phyloP scores from a whole-genome alignment of 2,113 vertebrate species.

The Perccottus glenii region DNA sequence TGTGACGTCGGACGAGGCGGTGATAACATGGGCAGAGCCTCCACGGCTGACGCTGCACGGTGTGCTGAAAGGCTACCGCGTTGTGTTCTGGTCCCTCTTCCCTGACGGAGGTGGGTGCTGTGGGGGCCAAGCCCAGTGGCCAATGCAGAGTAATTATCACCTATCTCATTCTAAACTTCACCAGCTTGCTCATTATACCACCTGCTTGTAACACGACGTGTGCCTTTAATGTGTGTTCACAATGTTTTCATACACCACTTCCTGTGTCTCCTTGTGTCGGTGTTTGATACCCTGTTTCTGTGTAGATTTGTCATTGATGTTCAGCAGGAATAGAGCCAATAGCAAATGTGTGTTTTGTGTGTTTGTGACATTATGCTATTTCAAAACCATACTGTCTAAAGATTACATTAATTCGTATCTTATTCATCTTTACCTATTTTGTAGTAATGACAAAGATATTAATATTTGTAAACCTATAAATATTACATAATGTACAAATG shows the following conservation, averaged over 20 bases:
- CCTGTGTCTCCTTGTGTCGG: conserved; percentile 20
- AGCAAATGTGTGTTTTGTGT: no score
- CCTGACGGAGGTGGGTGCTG: conserved; percentile 92
- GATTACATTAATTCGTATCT: no score
- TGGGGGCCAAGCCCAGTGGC: conserved; percentile 73
- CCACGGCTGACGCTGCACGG: conserved; percentile 96
- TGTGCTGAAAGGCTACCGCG: conserved; percentile 95
- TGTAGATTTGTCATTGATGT: neutral
- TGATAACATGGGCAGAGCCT: conserved; percentile 97
- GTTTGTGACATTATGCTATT: no score
- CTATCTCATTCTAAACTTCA: conserved; percentile 74
- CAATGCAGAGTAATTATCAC: conserved; percentile 80
- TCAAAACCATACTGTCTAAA: no score
- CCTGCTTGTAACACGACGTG: conserved; percentile 43
- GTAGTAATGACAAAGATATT: no score
- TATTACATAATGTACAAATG: no score
- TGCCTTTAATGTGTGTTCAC: conserved; percentile 25
- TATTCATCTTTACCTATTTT: no score
- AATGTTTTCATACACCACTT: conserved; percentile 44
- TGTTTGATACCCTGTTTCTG: conserved; percentile 21
- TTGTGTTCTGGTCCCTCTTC: conserved; percentile 98
- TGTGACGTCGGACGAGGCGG: conserved; percentile 94
- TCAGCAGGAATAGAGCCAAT: neutral
- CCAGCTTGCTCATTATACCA: conserved; percentile 15
- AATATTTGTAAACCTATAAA: no score